phyloP scores from a whole-genome alignment of 2,888 invertebrate genomes.

The Ormyrus thymus region DNA sequence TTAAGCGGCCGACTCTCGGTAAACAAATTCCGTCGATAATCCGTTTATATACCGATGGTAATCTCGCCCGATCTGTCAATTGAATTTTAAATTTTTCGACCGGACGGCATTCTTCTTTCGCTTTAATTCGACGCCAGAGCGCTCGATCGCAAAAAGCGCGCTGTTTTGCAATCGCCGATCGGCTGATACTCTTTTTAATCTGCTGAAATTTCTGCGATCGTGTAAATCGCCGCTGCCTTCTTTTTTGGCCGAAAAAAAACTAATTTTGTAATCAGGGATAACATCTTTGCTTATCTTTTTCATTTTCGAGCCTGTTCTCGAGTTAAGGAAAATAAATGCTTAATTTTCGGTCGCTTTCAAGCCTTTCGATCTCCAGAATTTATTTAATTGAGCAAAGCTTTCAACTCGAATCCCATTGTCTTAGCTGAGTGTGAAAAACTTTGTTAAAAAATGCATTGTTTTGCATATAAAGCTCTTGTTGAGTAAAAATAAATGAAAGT shows the following conservation, averaged over 20 bases:
- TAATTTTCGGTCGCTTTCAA: too few species aligned
- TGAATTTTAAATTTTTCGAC: slow-evolving; percentile 38
- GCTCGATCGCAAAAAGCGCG: not conserved
- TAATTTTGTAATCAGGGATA: too few species aligned
- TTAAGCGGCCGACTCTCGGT: slow-evolving; percentile 23
- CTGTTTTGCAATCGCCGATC: slow-evolving; percentile 25
- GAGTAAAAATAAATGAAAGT: not conserved
- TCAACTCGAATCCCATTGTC: too few species aligned
- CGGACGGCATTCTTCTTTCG: not conserved
- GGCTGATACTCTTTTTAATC: too few species aligned
- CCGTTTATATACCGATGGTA: slow-evolving; percentile 34
- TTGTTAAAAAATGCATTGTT: too few species aligned
- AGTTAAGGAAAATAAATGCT: too few species aligned
- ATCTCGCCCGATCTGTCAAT: slow-evolving; percentile 41
- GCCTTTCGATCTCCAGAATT: too few species aligned
- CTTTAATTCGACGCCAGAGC: slow-evolving; percentile 1
- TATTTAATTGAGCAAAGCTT: too few species aligned
- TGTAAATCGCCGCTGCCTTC: not conserved
- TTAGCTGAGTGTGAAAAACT: too few species aligned
- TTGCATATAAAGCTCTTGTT: not conserved
- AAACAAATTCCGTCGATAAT: slow-evolving; percentile 41
- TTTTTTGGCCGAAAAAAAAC: not conserved
- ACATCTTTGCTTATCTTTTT: too few species aligned
- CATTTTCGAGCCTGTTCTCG: too few species aligned
- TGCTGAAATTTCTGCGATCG: not conserved